Conservation (phyloP, 2,888 invertebrate species). For the Adela reaumurella region DNA sequence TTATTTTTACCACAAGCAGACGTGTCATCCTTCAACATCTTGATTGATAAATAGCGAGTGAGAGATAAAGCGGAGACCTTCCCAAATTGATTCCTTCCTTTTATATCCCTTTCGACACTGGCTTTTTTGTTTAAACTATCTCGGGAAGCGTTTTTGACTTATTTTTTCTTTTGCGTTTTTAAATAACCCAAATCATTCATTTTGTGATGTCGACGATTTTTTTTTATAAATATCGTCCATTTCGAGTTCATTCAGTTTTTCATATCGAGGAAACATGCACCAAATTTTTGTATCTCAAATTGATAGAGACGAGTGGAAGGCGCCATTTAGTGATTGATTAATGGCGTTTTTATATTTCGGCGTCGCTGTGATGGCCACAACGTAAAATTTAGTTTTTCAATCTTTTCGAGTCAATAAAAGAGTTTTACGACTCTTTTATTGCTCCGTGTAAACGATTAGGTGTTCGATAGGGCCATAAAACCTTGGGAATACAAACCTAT, state of each 20-base stretch:
- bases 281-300: background rate
- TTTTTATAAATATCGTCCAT: background rate
- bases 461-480: background rate
- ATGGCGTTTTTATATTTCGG: background rate
- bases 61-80: slow-evolving; percentile 3
- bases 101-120: background rate
- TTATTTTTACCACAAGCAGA: background rate
- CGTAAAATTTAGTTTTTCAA: background rate
- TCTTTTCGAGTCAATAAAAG: background rate
- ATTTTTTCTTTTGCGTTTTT: slow-evolving; percentile 1
- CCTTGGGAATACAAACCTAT: background rate
- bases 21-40: slow-evolving; percentile 1
- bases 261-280: background rate
- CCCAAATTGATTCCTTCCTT: slow-evolving; percentile 1
- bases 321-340: background rate
- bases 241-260: background rate
- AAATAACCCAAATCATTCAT: background rate
- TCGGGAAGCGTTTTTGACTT: slow-evolving; percentile 7
- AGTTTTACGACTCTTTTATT: background rate
- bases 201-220: background rate
- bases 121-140: background rate
- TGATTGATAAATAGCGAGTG: slow-evolving; percentile 8
- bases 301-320: background rate
- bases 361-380: background rate
- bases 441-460: background rate